Evolutionary conservation across 2,888 invertebrate genomes (phyloP), one percentile per base, ranked within the genome.

Genomic region (Troides oblongomaculatus): DNA sequence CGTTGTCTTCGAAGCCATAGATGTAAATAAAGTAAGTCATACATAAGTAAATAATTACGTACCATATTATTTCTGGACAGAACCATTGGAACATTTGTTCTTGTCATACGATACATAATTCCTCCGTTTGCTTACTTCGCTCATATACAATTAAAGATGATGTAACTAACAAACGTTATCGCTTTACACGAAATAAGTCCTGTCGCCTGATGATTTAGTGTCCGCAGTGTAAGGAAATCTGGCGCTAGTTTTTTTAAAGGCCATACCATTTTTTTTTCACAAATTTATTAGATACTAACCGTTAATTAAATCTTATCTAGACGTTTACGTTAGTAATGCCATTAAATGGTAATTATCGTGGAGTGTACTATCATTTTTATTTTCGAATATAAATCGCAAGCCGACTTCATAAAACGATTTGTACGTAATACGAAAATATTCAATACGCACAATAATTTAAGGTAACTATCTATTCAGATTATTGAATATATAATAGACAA

Each of bases 51-150:
- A 86, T 84, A 84, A 76, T 81, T 72, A 82, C 80, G 73, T 77
- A 80, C 80, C 71, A 74, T 79, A 75, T 78, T 76, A 76, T 78
- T 79, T 76, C 75, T 73, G 78, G 79, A 77, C 78, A 80, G 81
- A 83, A 77, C 77, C 72, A 77, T 79, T 80, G 83, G 79, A 79
- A 81, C 79, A 78, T 82, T 82, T 80, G 80, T 77, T 81, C 79
- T 77, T 83, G 82, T 84, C 85, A 81, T 79, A 76, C 79, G 80
- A 79, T 75, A 77, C 75, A 72, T 84, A 83, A 83, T 79, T 78
- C 81, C 78, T 75, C 72, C 78, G 83, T 88, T 87, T 86, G 78
- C 82, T 78, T 79, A 81, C 78, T 78, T 79, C 80, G 82, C 85
- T 85, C 84, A 84, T 79, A 76, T 79, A 79, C 80, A 79, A 85